phyloP scores from a whole-genome alignment of 1,140 invertebrate species.

The Drosophila lacteicornis region DNA sequence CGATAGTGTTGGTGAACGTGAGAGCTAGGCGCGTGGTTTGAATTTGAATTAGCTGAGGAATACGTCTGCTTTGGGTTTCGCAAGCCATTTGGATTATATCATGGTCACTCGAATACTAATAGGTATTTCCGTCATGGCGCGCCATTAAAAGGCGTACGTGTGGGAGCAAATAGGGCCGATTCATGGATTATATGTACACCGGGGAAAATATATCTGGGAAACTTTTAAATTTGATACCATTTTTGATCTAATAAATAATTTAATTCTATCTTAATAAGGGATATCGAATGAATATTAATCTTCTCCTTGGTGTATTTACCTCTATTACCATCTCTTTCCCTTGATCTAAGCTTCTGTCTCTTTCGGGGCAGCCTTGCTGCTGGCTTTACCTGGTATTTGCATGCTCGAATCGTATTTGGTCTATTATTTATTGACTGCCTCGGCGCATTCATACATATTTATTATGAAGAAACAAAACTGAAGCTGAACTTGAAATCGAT shows the following conservation, averaged over 20 bases:
- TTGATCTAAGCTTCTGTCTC: background rate
- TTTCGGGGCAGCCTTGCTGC: slow-evolving; percentile 25
- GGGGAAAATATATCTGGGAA: background rate
- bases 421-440: slow-evolving; percentile 54
- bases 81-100: slow-evolving; percentile 73
- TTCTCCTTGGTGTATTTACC: background rate
- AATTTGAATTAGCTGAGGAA: slow-evolving; percentile 55
- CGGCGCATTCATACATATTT: slow-evolving; percentile 43
- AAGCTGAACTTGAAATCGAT: slow-evolving; percentile 78
- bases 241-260: background rate
- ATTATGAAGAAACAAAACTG: slow-evolving; percentile 53
- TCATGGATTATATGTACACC: slow-evolving; percentile 30
- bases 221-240: too few species aligned
- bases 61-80: slow-evolving; percentile 49
- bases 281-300: background rate
- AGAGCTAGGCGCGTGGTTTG: slow-evolving; percentile 52
- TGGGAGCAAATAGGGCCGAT: slow-evolving; percentile 45
- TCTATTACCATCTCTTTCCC: background rate
- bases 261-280: background rate
- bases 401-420: slow-evolving; percentile 56
- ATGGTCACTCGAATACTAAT: slow-evolving; percentile 62
- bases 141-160: slow-evolving; percentile 58
- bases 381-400: slow-evolving; percentile 41
- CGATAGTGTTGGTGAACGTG: slow-evolving; percentile 11
- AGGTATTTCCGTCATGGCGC: slow-evolving; percentile 77